Evolutionary conservation across 2,113 vertebrate species (phyloP).

Genomic region (Psittacula cyanocephala): DNA sequence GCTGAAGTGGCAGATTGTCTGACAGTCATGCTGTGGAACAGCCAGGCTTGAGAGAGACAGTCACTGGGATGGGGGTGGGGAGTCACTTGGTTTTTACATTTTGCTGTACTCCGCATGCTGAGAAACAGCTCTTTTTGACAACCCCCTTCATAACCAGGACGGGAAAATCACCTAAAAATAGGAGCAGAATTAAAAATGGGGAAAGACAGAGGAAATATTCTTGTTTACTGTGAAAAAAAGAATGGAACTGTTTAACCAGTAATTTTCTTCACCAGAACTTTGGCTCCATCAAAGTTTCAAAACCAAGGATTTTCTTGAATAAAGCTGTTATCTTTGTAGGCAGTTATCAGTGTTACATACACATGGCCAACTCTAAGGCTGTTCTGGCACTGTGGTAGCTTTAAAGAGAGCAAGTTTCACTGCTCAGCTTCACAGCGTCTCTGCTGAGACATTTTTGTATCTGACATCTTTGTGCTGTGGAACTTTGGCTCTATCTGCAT

Average conservation of each 20-base stretch:
- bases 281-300: not conserved
- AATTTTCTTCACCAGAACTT: not conserved
- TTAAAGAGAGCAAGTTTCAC: not conserved
- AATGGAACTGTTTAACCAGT: not conserved
- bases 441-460: not conserved
- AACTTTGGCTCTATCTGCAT: not conserved
- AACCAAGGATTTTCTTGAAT: not conserved
- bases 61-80: not conserved
- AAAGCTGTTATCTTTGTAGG: not conserved
- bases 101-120: not conserved
- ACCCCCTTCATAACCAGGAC: not conserved
- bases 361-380: not conserved
- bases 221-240: not conserved
- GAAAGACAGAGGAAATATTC: not conserved
- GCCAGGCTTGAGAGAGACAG: not conserved
- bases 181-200: not conserved
- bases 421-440: not conserved
- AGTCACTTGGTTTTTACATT: not conserved
- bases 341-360: not conserved
- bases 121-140: not conserved
- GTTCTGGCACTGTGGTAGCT: not conserved
- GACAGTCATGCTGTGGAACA: not conserved
- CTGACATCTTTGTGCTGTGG: not conserved
- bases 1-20: conserved; percentile 28
- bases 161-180: not conserved